Evolutionary conservation across 2,113 vertebrate genomes (phyloP), one percentile per base, ranked within the genome.

Genomic region (Melanerpes aurifrons): DNA sequence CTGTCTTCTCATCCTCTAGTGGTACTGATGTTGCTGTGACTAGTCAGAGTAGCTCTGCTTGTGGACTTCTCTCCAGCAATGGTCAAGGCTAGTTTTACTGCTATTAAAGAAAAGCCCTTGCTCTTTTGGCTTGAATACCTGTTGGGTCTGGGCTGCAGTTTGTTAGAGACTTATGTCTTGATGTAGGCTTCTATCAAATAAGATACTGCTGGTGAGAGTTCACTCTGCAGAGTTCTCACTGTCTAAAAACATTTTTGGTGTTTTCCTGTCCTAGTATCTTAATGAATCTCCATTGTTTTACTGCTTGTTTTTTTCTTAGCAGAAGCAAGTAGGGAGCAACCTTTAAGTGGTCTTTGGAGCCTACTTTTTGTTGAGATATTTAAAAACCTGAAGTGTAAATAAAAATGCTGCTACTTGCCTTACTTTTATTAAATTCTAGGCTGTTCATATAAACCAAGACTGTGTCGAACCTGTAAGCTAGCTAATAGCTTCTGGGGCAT

Each of bases 211-310:
- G 45, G 61, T 56, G 24, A 28, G 43, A 86, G 15, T 56, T 24
- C 13, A 57, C 53, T 59, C 67, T 87, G 43, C 32, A 70, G 47
- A 61, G 61, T 74, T 79, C 11, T 61, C n/a, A 21, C 31, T 25
- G 17, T 63, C 18, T 79, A 7, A 82, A 82, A 37, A 57, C 3
- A 7, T 16, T 80, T 79, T 57, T 87, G 20, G 5, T 0, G 0
- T 29, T 57, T 73, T 86, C 3, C 20, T 45, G 28, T 68, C 37
- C 19, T 66, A 25, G 7, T 63, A 53, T 31, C 25, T 80, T 59
- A 70, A 32, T 29, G 11, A 12, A 45, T 68, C 47, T 78, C 59
- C 69, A 1, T n/a, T 57, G 22, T 47, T 91, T 73, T 43, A 32
- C 13, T 40, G 61, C 43, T 76, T 8, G 1, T 3, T 77, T 87